Evolutionary conservation across 2,888 invertebrate genomes (phyloP).

Genomic region (Lissocephala sabroskyi): DNA sequence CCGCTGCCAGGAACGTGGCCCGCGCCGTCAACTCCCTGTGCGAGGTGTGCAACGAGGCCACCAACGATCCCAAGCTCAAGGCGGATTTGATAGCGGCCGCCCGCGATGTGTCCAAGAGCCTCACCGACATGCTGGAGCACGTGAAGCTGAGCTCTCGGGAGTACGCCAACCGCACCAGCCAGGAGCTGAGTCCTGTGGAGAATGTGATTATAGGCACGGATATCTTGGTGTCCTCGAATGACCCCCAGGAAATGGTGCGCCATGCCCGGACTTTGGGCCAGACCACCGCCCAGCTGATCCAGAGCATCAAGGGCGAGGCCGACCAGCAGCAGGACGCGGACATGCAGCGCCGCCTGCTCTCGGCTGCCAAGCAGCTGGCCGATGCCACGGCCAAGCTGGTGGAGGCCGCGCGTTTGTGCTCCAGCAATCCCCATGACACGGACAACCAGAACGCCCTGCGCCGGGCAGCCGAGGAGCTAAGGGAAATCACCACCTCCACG

Average conservation of each 20-base stretch:
- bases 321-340: constrained; percentile 90
- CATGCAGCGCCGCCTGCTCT: constrained; percentile 89
- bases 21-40: constrained; percentile 92
- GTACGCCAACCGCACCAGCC: constrained; percentile 78
- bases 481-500: constrained; percentile 91
- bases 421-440: constrained; percentile 87
- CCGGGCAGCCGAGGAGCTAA: constrained; percentile 93
- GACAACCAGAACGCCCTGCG: constrained; percentile 88
- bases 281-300: constrained; percentile 94
- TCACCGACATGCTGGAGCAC: constrained; percentile 91
- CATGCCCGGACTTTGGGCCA: constrained; percentile 93
- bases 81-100: constrained; percentile 89
- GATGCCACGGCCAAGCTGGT: constrained; percentile 98
- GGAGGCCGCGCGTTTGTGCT: constrained; percentile 95
- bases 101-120: constrained; percentile 87
- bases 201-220: constrained; percentile 92
- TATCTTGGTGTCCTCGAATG: constrained; percentile 87
- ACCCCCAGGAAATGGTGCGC: constrained; percentile 94
- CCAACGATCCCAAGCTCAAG: constrained; percentile 79
- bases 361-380: constrained; percentile 94
- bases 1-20: constrained; percentile 94
- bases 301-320: constrained; percentile 96
- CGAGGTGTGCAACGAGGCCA: constrained; percentile 83
- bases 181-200: constrained; percentile 88
- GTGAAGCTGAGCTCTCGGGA: constrained; percentile 83